Percentiles rank a stretch among this genome's conserved stretches.
Evolutionary conservation across 2,797 vertebrate species (phyloP).

Genomic region (Neomorphus geoffroyi): DNA sequence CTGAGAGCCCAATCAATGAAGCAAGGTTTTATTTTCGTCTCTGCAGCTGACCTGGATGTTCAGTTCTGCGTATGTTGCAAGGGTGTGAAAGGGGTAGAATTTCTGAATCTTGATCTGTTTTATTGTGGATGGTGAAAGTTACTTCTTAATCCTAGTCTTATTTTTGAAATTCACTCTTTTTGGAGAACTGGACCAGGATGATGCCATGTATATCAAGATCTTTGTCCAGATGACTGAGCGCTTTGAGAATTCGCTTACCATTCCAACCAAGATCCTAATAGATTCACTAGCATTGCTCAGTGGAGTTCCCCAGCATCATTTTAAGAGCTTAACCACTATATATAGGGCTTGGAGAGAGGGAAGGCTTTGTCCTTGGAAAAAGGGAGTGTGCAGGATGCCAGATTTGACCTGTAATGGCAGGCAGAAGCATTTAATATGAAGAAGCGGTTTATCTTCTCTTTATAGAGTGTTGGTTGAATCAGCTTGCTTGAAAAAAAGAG

Average conservation of each 20-base stretch:
- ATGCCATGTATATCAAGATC: neutral
- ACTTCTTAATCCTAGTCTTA: neutral
- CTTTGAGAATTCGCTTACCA: constrained; percentile 27
- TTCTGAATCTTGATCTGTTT: constrained; percentile 56
- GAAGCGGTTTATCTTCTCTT: neutral
- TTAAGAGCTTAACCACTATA: neutral
- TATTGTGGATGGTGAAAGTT: constrained; percentile 23
- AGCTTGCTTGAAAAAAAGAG: neutral
- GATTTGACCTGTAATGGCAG: constrained; percentile 5
- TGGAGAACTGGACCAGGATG: neutral
- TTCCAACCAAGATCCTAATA: constrained; percentile 37
- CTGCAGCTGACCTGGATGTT: constrained; percentile 70
- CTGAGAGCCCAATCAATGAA: constrained; percentile 57
- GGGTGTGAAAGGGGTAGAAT: constrained; percentile 65
- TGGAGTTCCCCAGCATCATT: constrained; percentile 56
- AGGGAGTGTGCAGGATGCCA: constrained; percentile 1
- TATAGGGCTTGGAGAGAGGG: neutral
- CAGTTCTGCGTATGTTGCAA: constrained; percentile 55
- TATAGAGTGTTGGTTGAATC: neutral
- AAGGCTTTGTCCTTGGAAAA: constrained; percentile 45
- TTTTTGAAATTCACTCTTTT: constrained; percentile 34
- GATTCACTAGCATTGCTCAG: constrained; percentile 36
- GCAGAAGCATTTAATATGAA: neutral
- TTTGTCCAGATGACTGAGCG: neutral
- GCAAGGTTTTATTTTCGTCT: constrained; percentile 63